Evolutionary conservation across 2,113 vertebrate genomes (phyloP).

Genomic region (Antechinus flavipes): DNA sequence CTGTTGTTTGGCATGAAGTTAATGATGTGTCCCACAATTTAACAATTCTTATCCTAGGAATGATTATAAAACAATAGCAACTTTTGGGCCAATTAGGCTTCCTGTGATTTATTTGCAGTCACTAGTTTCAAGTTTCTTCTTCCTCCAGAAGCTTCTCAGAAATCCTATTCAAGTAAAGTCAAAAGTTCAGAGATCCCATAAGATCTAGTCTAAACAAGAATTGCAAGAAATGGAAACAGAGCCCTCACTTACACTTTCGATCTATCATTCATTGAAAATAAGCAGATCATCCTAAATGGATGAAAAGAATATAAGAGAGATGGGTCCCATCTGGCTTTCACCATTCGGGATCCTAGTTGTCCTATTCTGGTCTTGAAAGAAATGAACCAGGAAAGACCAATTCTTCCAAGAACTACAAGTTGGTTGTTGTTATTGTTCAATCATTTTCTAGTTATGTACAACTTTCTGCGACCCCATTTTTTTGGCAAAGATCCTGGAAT

Average conservation of each 20-base stretch:
- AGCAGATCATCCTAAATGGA: background rate
- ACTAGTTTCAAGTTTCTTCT: conserved; percentile 16
- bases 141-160: conserved; percentile 22
- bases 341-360: background rate
- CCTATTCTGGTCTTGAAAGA: background rate
- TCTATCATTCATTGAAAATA: background rate
- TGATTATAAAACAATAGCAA: conserved; percentile 44
- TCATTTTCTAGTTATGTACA: background rate
- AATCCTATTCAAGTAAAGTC: conserved; percentile 36
- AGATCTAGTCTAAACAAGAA: background rate
- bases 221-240: background rate
- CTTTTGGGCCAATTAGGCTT: conserved; percentile 31
- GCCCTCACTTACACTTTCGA: background rate
- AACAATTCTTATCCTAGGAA: background rate
- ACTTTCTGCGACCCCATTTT: background rate
- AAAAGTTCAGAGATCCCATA: conserved; percentile 25
- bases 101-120: conserved; percentile 34
- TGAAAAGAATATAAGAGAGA: background rate
- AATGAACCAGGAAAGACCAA: background rate
- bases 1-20: background rate
- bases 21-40: background rate
- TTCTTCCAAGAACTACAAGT: background rate
- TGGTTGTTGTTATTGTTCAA: background rate
- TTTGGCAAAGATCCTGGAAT: background rate
- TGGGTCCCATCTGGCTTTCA: background rate